Evolutionary conservation across 2,888 invertebrate species (phyloP).

Genomic region (Lepidocyrtoides sp.): DNA sequence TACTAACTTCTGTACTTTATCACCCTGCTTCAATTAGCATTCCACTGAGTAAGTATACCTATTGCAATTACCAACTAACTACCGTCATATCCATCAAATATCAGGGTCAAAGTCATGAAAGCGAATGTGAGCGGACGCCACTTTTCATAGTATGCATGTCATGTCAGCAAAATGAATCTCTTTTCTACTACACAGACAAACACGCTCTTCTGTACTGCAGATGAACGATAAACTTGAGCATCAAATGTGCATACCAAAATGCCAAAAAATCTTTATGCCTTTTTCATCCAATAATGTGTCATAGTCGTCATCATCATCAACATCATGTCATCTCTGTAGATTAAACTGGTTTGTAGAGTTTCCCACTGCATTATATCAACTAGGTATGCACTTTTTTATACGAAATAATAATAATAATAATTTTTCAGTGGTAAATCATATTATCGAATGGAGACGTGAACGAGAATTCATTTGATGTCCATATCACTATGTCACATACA

Average conservation of each 20-base stretch:
- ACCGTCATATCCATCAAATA: constrained; percentile 67
- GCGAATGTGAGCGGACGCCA: constrained; percentile 43
- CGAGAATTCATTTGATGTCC: background rate
- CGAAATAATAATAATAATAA: background rate
- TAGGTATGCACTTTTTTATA: background rate
- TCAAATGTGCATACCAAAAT: background rate
- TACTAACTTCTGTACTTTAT: too few species aligned
- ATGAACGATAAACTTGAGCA: too few species aligned
- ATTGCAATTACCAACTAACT: constrained; percentile 46
- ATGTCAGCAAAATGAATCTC: background rate
- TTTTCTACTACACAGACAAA: background rate
- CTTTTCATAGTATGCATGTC: constrained; percentile 11
- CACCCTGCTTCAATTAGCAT: constrained; percentile 17
- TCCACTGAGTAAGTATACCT: constrained; percentile 40
- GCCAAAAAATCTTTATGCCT: background rate
- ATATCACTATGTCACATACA: background rate
- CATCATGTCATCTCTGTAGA: too few species aligned
- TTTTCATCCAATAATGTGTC: background rate
- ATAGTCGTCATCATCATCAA: background rate
- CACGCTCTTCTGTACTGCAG: too few species aligned
- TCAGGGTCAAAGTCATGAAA: constrained; percentile 71
- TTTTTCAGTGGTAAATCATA: constrained; percentile 41
- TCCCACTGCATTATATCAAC: background rate
- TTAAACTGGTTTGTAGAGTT: background rate
- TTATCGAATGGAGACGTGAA: background rate